These are phyloP conservation scores for Enteromius afrohamiltoni DNA, from an alignment of 2,797 vertebrate genomes.

Conservation along the genomic window DNA sequence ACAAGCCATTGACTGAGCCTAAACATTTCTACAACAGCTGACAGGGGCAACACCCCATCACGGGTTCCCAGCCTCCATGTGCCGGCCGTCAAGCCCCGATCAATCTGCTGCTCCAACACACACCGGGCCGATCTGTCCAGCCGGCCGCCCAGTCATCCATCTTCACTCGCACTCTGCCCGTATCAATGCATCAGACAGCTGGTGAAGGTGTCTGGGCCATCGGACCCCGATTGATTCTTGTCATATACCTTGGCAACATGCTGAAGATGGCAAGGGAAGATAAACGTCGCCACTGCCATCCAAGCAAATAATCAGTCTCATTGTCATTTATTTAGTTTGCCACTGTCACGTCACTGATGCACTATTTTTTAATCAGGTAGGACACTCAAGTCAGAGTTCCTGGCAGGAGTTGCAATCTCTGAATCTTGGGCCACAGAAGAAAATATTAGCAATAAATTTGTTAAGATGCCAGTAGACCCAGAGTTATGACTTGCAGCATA, in stretches of 20 bases:
- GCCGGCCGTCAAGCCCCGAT: slow-evolving; percentile 29
- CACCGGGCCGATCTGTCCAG: slow-evolving; percentile 21
- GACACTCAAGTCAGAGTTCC: not conserved
- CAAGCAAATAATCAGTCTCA: slow-evolving; percentile 8
- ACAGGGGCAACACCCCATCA: slow-evolving; percentile 31
- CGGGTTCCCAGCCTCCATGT: not conserved
- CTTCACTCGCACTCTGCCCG: slow-evolving; percentile 44
- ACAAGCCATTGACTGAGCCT: not conserved
- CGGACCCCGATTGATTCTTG: slow-evolving; percentile 76
- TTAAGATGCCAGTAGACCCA: not conserved
- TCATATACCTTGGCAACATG: slow-evolving; percentile 60
- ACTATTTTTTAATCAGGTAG: not conserved
- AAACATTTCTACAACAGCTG: slow-evolving; percentile 33
- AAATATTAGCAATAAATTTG: not conserved
- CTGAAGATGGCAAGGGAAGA: slow-evolving; percentile 29
- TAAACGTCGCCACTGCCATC: slow-evolving; percentile 17
- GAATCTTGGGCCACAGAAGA: not conserved
- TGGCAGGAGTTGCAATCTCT: not conserved
- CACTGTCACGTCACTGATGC: slow-evolving; percentile 12
- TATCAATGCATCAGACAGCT: slow-evolving; percentile 68
- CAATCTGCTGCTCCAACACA: slow-evolving; percentile 42
- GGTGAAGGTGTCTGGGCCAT: slow-evolving; percentile 69
- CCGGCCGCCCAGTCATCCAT: slow-evolving; percentile 14
- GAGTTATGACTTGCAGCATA: not conserved
- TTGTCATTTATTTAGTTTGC: slow-evolving; percentile 23